Percentiles rank a stretch among this genome's conserved stretches.
These are phyloP conservation scores for Sarcophilus harrisii DNA, from an alignment of 2,797 vertebrate species.

Conservation along the genomic window DNA sequence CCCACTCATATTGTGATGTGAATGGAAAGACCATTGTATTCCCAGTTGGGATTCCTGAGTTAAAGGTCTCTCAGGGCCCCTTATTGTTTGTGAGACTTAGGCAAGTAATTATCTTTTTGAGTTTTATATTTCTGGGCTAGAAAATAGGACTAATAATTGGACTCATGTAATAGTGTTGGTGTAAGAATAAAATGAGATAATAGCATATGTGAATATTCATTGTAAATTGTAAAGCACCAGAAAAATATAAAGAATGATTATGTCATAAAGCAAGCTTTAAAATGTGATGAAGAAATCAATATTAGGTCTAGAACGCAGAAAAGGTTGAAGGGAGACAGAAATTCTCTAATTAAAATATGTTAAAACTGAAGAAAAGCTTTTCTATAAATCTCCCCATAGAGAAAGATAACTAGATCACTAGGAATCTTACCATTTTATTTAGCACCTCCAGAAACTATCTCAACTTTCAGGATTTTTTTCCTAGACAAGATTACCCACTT, in stretches of 20 bases:
- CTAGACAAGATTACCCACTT: not conserved
- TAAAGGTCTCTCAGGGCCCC: not conserved
- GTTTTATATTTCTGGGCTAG: not conserved
- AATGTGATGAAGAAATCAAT: not conserved
- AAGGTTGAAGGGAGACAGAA: not conserved
- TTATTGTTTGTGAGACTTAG: not conserved
- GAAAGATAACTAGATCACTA: not conserved
- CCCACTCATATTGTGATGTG: not conserved
- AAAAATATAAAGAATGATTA: not conserved
- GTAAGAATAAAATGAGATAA: not conserved
- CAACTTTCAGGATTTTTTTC: not conserved
- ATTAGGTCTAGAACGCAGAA: not conserved
- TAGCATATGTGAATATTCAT: not conserved
- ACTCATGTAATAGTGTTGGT: not conserved
- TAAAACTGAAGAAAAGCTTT: not conserved
- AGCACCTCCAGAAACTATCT: not conserved
- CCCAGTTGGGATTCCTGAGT: not conserved
- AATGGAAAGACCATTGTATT: not conserved
- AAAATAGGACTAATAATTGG: not conserved
- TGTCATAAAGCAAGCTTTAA: not conserved
- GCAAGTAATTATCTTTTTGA: not conserved
- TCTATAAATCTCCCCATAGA: not conserved
- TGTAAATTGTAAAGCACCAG: not conserved
- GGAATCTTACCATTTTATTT: not conserved
- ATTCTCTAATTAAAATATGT: not conserved